Conservation (phyloP, 2,888 invertebrate genomes). For the Azorinus chamasolen region DNA sequence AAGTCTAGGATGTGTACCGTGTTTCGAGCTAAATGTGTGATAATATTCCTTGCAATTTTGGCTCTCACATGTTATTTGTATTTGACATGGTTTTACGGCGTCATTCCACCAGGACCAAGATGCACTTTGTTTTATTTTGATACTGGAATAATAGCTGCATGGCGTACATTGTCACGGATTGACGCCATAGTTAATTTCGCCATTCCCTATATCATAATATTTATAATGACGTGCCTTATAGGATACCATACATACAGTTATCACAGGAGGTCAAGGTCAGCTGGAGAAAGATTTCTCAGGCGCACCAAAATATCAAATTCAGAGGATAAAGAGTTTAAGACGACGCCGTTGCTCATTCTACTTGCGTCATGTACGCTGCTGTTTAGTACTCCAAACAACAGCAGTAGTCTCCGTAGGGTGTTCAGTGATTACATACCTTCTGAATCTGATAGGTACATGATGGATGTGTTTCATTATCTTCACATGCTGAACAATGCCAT, state of each 20-base stretch:
- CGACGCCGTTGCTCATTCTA: slow-evolving; percentile 64
- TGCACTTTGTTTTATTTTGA: slow-evolving; percentile 36
- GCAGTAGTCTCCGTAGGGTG: slow-evolving; percentile 43
- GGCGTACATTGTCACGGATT: slow-evolving; percentile 65
- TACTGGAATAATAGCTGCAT: slow-evolving; percentile 39
- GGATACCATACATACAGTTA: slow-evolving; percentile 68
- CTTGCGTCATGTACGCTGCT: slow-evolving; percentile 57
- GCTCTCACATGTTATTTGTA: slow-evolving; percentile 78
- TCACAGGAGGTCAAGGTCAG: slow-evolving; percentile 60
- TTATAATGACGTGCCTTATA: slow-evolving; percentile 71
- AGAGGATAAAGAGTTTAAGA: slow-evolving; percentile 69
- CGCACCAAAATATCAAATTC: slow-evolving; percentile 46
- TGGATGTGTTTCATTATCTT: slow-evolving; percentile 47
- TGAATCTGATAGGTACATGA: slow-evolving; percentile 26
- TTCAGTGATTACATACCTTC: background rate
- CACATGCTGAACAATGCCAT: slow-evolving; percentile 47
- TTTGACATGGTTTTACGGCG: slow-evolving; percentile 76
- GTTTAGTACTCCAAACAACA: slow-evolving; percentile 57
- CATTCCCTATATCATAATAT: slow-evolving; percentile 72
- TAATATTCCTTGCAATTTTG: slow-evolving; percentile 72
- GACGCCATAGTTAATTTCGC: slow-evolving; percentile 74
- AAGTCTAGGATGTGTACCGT: slow-evolving; percentile 80
- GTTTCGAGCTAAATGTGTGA: slow-evolving; percentile 80
- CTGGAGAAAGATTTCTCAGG: slow-evolving; percentile 55
- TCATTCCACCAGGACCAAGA: slow-evolving; percentile 9